A percentile compares a stretch with the other conserved stretches of the same genome.
Evolutionary conservation across 2,113 vertebrate species (phyloP).

Genomic region (Otus sunia): DNA sequence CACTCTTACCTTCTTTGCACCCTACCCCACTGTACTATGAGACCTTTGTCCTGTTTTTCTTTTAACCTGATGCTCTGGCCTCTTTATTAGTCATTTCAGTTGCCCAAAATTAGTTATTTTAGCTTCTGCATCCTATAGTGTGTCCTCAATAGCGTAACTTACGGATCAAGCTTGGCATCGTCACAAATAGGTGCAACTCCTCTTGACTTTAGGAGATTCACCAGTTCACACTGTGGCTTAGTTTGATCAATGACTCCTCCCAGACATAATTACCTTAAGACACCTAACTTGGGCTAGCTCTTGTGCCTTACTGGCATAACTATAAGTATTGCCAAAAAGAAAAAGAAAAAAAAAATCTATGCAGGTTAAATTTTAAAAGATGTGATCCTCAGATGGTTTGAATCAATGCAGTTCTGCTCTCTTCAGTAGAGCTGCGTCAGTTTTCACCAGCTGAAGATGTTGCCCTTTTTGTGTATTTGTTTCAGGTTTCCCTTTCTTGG

Average conservation of each 20-base stretch:
- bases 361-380: constrained; percentile 53
- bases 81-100: constrained; percentile 11
- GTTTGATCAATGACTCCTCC: constrained; percentile 47
- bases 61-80: constrained; percentile 20
- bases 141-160: background rate
- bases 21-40: constrained; percentile 53
- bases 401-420: constrained; percentile 7
- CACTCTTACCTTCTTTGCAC: constrained; percentile 64
- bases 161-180: background rate
- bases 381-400: constrained; percentile 36
- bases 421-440: background rate
- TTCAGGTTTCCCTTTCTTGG: constrained; percentile 25
- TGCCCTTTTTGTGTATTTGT: constrained; percentile 45
- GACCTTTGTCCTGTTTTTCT: constrained; percentile 19
- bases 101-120: background rate
- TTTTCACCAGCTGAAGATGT: constrained; percentile 59
- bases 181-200: background rate
- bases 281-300: constrained; percentile 9
- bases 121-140: background rate
- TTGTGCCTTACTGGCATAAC: constrained; percentile 63
- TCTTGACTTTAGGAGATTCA: background rate
- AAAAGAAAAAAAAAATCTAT: constrained; percentile 5
- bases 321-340: constrained; percentile 61
- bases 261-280: background rate
- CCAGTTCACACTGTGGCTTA: background rate